These are phyloP conservation scores for Globia sparganii DNA, from an alignment of 2,888 invertebrate genomes.

Conservation along the genomic window DNA sequence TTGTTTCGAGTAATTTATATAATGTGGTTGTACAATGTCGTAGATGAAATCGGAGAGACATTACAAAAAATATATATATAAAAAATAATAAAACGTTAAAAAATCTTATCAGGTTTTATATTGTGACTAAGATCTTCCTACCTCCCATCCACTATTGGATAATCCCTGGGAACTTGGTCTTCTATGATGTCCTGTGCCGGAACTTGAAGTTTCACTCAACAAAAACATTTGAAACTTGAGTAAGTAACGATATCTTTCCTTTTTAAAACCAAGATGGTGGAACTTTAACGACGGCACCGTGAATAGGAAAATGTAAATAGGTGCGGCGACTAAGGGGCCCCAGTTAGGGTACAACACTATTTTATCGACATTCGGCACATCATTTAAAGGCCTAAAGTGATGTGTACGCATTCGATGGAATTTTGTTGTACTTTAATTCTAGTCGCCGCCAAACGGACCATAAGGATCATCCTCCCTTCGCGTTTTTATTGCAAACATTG, in stretches of 20 bases:
- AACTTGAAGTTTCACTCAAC: constrained; percentile 76
- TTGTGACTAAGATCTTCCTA: constrained; percentile 77
- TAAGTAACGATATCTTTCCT: constrained; percentile 37
- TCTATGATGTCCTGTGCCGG: constrained; percentile 78
- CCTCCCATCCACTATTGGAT: constrained; percentile 83
- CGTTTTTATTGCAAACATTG: constrained; percentile 73
- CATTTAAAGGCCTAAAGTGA: constrained; percentile 89
- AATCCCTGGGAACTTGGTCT: constrained; percentile 78
- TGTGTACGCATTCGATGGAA: constrained; percentile 84
- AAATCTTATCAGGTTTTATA: constrained; percentile 85
- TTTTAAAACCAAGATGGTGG: constrained; percentile 62
- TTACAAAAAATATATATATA: constrained; percentile 85
- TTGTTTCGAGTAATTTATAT: constrained; percentile 90
- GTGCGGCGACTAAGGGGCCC: constrained; percentile 87
- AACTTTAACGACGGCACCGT: constrained; percentile 77
- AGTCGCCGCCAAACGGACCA: constrained; percentile 84
- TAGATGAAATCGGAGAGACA: constrained; percentile 86
- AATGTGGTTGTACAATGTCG: constrained; percentile 89
- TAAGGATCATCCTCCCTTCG: constrained; percentile 82
- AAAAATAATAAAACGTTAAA: constrained; percentile 89
- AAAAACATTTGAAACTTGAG: constrained; percentile 38
- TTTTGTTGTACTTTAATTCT: constrained; percentile 82
- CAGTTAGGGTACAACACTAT: constrained; percentile 81
- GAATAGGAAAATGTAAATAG: constrained; percentile 78
- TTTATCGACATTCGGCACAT: constrained; percentile 83